A percentile compares a stretch with the other conserved stretches of the same genome.
Evolutionary conservation across 1,140 invertebrate genomes (phyloP).

Genomic region (Papilio helenus): DNA sequence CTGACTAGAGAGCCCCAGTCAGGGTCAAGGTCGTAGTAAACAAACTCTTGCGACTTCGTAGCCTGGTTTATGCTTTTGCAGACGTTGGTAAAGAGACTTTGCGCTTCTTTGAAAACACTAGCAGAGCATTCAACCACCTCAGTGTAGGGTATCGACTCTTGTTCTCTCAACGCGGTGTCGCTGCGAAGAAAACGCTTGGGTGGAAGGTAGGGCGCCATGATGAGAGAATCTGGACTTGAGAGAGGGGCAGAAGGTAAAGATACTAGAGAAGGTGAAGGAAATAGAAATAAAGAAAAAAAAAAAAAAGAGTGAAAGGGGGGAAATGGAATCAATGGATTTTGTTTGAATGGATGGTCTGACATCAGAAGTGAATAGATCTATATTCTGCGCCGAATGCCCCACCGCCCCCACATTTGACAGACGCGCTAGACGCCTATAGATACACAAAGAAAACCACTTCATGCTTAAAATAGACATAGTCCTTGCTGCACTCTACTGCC

Average conservation of each 20-base stretch:
- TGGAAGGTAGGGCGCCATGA: background rate
- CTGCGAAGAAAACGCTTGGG: background rate
- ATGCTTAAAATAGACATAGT: too few species aligned
- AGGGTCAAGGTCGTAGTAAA: background rate
- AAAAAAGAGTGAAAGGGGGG: conserved; percentile 2
- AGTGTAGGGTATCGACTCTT: background rate
- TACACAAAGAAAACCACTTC: too few species aligned
- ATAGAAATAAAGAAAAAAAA: too few species aligned
- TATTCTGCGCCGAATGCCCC: too few species aligned
- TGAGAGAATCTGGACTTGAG: background rate
- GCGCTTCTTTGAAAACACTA: background rate
- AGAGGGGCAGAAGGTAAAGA: background rate
- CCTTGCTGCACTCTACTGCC: too few species aligned
- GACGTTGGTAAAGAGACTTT: background rate
- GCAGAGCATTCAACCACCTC: background rate
- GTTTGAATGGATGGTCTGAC: background rate
- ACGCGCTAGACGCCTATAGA: too few species aligned
- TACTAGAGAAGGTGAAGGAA: background rate
- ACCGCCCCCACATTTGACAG: too few species aligned
- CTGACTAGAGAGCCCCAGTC: background rate
- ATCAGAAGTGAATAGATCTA: background rate
- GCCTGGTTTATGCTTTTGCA: background rate
- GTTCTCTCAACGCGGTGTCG: background rate
- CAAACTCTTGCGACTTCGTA: background rate
- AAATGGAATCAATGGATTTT: background rate